Evolutionary conservation across 2,797 vertebrate species (phyloP).

Genomic region (Mormyrops attenuatus): DNA sequence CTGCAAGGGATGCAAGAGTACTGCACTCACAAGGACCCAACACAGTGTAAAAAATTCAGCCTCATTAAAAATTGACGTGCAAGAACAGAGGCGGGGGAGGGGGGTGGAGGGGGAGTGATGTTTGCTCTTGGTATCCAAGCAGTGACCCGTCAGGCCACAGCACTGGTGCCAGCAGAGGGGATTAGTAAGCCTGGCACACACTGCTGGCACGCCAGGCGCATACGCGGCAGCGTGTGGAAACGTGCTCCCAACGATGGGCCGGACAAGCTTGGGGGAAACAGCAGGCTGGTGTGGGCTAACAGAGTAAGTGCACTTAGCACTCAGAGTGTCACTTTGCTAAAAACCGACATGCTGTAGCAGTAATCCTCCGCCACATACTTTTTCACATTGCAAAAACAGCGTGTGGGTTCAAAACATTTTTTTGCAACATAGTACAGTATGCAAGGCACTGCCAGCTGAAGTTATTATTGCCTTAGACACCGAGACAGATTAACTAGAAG

Average conservation of each 20-base stretch:
- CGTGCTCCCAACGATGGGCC: not conserved
- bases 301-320: not conserved
- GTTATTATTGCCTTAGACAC: not conserved
- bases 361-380: slow-evolving; percentile 4
- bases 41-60: slow-evolving; percentile 27
- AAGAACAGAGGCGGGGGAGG: slow-evolving; percentile 13
- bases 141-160: slow-evolving; percentile 19
- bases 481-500: not conserved
- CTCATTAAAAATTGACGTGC: slow-evolving; percentile 39
- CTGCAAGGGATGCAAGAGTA: not conserved
- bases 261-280: not conserved
- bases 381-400: slow-evolving; percentile 12
- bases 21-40: slow-evolving; percentile 10
- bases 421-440: slow-evolving; percentile 12
- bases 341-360: not conserved
- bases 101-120: not conserved
- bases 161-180: slow-evolving; percentile 18
- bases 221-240: slow-evolving; percentile 17
- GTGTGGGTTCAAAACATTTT: not conserved
- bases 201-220: not conserved
- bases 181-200: slow-evolving; percentile 21
- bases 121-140: slow-evolving; percentile 27
- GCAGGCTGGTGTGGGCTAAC: not conserved
- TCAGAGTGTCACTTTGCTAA: not conserved
- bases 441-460: slow-evolving; percentile 3